Percentiles rank a stretch among this genome's conserved stretches.
Evolutionary conservation across 2,113 vertebrate species (phyloP).

Genomic region (Hippopotamus amphibius): DNA sequence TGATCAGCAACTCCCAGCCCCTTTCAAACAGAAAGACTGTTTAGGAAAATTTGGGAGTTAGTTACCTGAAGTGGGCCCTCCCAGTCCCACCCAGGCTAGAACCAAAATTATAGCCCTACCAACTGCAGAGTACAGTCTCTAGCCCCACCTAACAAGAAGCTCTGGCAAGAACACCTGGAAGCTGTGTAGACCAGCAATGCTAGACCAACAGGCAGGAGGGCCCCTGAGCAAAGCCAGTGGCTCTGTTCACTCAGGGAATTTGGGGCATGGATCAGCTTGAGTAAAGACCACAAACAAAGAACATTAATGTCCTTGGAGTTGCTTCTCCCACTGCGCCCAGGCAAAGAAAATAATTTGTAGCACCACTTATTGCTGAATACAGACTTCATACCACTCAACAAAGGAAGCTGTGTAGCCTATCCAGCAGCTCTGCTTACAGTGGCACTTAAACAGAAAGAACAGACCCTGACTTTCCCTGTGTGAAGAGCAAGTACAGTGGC

Average conservation of each 20-base stretch:
- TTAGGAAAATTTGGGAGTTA: not conserved
- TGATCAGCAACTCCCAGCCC: no score
- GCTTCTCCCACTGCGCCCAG: not conserved
- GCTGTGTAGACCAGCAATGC: not conserved
- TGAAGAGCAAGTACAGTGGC: not conserved
- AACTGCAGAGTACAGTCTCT: not conserved
- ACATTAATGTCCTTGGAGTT: not conserved
- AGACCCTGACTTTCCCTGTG: not conserved
- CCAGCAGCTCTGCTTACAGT: not conserved
- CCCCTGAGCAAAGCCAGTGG: not conserved
- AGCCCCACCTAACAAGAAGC: not conserved
- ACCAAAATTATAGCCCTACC: not conserved
- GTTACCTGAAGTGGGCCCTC: not conserved
- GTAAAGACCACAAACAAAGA: not conserved
- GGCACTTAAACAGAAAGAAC: not conserved
- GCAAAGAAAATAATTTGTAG: not conserved
- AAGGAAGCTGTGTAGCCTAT: not conserved
- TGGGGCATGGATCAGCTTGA: not conserved
- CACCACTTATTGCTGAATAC: not conserved
- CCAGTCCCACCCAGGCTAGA: not conserved
- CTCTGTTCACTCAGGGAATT: not conserved
- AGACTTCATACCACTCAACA: not conserved
- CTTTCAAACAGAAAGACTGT: not conserved
- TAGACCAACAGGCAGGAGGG: not conserved
- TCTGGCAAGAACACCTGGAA: not conserved